phyloP scores from a whole-genome alignment of 2,797 vertebrate genomes.

The Pantherophis alleghaniensis region DNA sequence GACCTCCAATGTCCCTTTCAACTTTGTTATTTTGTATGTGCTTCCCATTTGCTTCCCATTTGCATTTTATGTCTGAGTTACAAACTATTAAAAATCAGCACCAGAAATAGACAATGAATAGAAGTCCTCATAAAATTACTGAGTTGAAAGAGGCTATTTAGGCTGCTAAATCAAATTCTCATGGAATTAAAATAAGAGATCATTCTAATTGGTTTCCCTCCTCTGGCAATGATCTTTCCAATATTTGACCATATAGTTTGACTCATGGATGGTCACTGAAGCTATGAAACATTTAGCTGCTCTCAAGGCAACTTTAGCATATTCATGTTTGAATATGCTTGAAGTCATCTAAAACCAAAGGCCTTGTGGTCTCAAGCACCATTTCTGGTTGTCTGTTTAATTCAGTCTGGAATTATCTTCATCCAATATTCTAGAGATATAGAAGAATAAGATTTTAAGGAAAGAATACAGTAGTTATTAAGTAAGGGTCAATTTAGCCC shows the following conservation, averaged over 20 bases:
- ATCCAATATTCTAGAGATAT: neutral
- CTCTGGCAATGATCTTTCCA: neutral
- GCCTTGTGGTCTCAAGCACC: neutral
- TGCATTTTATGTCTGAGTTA: neutral
- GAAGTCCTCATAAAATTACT: neutral
- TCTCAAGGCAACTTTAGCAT: neutral
- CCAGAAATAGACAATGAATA: neutral
- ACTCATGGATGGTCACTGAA: neutral
- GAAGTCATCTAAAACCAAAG: neutral
- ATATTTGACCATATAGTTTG: neutral
- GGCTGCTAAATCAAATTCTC: neutral
- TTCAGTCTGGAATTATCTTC: neutral
- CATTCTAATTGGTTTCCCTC: neutral
- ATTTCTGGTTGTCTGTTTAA: neutral
- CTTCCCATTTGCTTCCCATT: neutral
- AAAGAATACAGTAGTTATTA: neutral
- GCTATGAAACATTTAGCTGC: neutral
- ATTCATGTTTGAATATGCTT: neutral
- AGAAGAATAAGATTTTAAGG: neutral
- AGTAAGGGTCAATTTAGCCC: neutral
- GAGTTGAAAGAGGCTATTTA: neutral
- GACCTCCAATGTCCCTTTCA: neutral
- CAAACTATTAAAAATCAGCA: neutral
- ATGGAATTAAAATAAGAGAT: neutral
- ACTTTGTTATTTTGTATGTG: neutral